Evolutionary conservation across 2,888 invertebrate species (phyloP), one percentile per base, ranked within the genome.

Genomic region (Drosophila bunnanda): DNA sequence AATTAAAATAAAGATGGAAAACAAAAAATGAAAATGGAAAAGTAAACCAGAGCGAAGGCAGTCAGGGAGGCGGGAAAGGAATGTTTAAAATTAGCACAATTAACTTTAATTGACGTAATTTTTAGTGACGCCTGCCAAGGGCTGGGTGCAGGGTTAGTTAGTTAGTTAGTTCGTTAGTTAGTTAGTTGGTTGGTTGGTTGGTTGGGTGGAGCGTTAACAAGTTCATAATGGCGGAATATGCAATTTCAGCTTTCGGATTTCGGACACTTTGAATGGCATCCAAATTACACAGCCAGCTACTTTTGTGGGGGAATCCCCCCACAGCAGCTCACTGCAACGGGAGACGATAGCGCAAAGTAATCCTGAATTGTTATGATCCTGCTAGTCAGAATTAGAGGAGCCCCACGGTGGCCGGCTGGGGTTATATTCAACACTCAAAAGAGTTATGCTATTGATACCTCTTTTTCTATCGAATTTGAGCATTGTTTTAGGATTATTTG

Each of bases 31-130:
- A 41, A 22, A 52, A 50, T 43, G 46, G 32, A 41, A 38, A 53
- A 60, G 48, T 50, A 68, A 59, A 55, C 43, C 58, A 28, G 48
- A 61, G 34, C 36, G 48, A 58, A 64, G 43, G 15, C n/a, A 20
- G 28, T 5, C 0, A 4, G 7, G 13, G 22, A 22, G 41, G 30
- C 20, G 30, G 20, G 4, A 58, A 38, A 28, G 46, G 55, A 66
- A 68, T 66, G 66, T 58, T 79, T 64, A 75, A 85, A 85, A 85
- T 83, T 85, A 82, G 80, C 76, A 78, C 88, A 83, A 85, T 83
- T 88, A 88, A 79, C 78, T 76, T 88, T 88, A 83, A 83, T 88
- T 79, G 83, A 80, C 76, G 76, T 80, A 80, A 80, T 88, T 85
- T 88, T 80, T 78, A 82, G 86, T 70, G 75, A 61, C 54, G 52